Evolutionary conservation across 2,888 invertebrate genomes (phyloP).

Genomic region (Lithodes maja): DNA sequence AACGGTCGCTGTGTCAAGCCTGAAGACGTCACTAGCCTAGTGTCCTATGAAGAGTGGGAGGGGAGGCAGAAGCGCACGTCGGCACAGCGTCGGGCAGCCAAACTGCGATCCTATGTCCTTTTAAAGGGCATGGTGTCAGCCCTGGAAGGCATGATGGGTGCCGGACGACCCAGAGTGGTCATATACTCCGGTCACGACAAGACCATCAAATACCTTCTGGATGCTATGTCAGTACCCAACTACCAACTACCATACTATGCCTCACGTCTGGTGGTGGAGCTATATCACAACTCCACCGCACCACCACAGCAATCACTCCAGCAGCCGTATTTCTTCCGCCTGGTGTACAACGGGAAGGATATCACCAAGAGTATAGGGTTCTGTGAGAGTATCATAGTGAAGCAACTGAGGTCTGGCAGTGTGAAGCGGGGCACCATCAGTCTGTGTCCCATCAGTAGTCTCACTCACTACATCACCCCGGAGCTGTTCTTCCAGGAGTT

Average conservation of each 20-base stretch:
- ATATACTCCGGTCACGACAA: conserved; percentile 94
- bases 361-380: conserved; percentile 88
- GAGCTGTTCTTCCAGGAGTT: conserved; percentile 86
- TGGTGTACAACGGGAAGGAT: conserved; percentile 90
- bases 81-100: conserved; percentile 77
- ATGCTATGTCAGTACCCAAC: conserved; percentile 84
- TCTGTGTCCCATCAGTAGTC: conserved; percentile 60
- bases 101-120: conserved; percentile 87
- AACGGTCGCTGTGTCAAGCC: conserved; percentile 78
- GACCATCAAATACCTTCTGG: conserved; percentile 87
- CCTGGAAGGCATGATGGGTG: conserved; percentile 87
- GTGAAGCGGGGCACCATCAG: conserved; percentile 54
- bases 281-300: conserved; percentile 81
- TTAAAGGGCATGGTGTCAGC: conserved; percentile 87
- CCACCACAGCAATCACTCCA: conserved; percentile 17
- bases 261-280: conserved; percentile 89
- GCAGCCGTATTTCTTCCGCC: conserved; percentile 84
- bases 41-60: conserved; percentile 89
- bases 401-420: conserved; percentile 70
- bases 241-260: conserved; percentile 86
- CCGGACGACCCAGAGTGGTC: conserved; percentile 84
- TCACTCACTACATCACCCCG: conserved; percentile 76
- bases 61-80: conserved; percentile 79
- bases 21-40: conserved; percentile 85
- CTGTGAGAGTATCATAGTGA: conserved; percentile 79